Percentiles rank a stretch among this genome's conserved stretches.
Conservation (phyloP, 2,797 vertebrate species). For the Florisuga fusca region DNA sequence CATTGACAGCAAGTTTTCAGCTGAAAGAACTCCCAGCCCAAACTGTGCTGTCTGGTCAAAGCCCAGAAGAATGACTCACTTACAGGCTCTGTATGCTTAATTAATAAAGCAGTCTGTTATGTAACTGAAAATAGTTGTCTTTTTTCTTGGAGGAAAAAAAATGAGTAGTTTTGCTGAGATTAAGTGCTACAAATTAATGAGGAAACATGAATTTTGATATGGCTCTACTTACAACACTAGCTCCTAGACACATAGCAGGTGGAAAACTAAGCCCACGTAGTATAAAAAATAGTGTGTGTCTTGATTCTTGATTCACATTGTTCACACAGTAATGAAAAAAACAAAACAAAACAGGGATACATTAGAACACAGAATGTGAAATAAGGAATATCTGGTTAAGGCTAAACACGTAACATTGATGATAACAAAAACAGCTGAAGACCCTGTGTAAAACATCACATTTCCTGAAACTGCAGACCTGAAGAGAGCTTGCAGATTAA, state of each 20-base stretch:
- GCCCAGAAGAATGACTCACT: not conserved
- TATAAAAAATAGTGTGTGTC: not conserved
- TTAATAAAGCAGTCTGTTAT: not conserved
- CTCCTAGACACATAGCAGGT: not conserved
- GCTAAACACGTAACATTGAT: not conserved
- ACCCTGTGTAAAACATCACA: not conserved
- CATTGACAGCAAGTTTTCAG: not conserved
- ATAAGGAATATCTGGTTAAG: not conserved
- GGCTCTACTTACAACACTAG: not conserved
- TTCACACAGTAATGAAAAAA: not conserved
- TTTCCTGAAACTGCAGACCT: not conserved
- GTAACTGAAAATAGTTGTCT: not conserved
- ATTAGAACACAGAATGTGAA: not conserved
- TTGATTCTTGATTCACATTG: not conserved
- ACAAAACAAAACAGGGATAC: not conserved
- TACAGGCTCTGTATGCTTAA: not conserved
- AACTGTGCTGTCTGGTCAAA: not conserved
- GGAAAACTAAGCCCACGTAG: not conserved
- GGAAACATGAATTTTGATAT: not conserved
- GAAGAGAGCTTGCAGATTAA: not conserved
- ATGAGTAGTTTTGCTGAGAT: not conserved
- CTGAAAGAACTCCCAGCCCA: not conserved
- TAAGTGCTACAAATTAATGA: not conserved
- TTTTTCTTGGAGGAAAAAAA: not conserved
- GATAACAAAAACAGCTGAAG: not conserved